phyloP scores from a whole-genome alignment of 1,140 invertebrate genomes.

The Xylocopa sonorina region DNA sequence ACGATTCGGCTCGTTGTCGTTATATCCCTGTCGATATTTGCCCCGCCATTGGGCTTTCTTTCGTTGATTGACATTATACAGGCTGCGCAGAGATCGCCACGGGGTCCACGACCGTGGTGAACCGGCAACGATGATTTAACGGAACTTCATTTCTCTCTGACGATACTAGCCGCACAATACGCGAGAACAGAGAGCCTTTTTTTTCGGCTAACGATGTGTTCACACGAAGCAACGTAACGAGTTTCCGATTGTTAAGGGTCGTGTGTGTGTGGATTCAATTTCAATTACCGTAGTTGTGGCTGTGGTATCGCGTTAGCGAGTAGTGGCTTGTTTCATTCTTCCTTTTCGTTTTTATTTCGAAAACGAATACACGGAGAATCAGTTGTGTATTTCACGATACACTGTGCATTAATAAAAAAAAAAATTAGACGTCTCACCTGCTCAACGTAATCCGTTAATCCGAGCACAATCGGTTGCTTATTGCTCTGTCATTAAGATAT shows the following conservation, averaged over 20 bases:
- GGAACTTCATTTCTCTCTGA: not conserved
- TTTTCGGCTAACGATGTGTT: constrained; percentile 3
- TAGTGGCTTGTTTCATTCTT: not conserved
- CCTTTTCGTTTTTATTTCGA: not conserved
- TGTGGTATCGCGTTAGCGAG: not conserved
- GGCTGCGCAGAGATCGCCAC: not conserved
- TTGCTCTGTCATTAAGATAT: not conserved
- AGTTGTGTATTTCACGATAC: not conserved
- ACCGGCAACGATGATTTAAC: not conserved
- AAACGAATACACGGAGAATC: not conserved
- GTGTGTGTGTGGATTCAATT: not conserved
- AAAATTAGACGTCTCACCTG: not conserved
- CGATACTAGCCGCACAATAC: not conserved
- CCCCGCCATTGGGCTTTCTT: not conserved
- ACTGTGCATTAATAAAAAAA: not conserved
- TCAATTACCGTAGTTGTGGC: not conserved
- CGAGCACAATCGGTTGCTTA: not conserved
- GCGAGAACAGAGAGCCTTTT: not conserved
- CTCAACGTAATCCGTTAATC: too few species aligned
- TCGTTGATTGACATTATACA: constrained; percentile 24
- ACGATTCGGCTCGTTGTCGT: constrained; percentile 8
- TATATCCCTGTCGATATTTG: not conserved
- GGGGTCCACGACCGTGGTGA: not conserved
- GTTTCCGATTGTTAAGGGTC: constrained; percentile 2
- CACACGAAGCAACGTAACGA: not conserved